phyloP scores from a whole-genome alignment of 37 sponge, comb jelly and placozoan genomes.

The Geodia barretti region DNA sequence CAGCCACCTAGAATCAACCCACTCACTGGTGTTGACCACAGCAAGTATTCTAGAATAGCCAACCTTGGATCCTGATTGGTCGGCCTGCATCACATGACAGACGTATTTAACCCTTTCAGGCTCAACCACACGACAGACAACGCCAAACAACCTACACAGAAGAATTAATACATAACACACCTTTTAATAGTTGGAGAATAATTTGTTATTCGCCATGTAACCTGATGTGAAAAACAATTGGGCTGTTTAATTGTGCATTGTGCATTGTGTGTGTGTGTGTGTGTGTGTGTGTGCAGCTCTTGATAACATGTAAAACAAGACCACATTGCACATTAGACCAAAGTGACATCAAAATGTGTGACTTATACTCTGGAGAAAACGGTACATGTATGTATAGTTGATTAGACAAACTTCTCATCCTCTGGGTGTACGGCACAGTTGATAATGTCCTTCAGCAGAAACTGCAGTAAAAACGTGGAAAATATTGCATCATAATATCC shows the following conservation, averaged over 20 bases:
- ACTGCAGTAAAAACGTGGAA: constrained; percentile 16
- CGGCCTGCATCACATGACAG: constrained; percentile 74
- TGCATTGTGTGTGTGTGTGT: too few species aligned
- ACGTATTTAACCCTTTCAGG: constrained; percentile 9
- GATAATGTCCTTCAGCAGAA: constrained; percentile 46
- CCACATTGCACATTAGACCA: too few species aligned
- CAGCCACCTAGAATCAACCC: constrained; percentile 9
- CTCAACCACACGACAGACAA: constrained; percentile 25
- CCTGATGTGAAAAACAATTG: neutral
- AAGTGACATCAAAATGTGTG: too few species aligned
- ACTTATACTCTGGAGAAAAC: too few species aligned
- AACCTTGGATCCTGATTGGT: constrained; percentile 54
- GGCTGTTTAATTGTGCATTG: too few species aligned
- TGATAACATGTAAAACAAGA: too few species aligned
- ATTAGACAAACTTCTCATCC: constrained; percentile 25
- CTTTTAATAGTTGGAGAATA: too few species aligned
- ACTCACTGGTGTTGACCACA: neutral
- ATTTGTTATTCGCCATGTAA: too few species aligned
- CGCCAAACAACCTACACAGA: constrained; percentile 66
- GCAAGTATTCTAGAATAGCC: neutral
- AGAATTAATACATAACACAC: too few species aligned
- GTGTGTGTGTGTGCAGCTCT: too few species aligned
- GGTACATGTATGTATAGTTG: too few species aligned
- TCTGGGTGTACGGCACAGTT: constrained; percentile 62
- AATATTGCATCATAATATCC: neutral